Percentiles rank a stretch among this genome's conserved stretches.
phyloP scores from a whole-genome alignment of 2,888 invertebrate genomes.

The Oxytorus armatus region DNA sequence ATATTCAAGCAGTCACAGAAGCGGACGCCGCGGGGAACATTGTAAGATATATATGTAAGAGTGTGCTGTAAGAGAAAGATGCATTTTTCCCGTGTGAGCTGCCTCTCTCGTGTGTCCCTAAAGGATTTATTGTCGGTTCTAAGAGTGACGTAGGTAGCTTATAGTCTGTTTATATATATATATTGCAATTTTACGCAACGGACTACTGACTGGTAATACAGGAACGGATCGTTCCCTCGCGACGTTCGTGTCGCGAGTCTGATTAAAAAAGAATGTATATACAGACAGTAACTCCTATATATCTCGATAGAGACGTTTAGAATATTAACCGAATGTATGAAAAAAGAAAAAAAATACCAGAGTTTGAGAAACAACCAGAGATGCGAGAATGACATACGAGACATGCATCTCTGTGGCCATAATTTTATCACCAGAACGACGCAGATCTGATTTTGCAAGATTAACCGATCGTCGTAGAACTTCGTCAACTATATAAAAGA shows the following conservation, averaged over 20 bases:
- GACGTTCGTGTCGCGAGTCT: conserved; percentile 31
- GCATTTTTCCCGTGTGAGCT: conserved; percentile 50
- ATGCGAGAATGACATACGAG: conserved; percentile 33
- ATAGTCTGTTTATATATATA: conserved; percentile 5
- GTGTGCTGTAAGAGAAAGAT: conserved; percentile 6
- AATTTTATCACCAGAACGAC: conserved; percentile 52
- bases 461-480: conserved; percentile 15
- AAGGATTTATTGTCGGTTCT: conserved; percentile 62
- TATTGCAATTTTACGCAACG: conserved; percentile 58
- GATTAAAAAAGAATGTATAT: not conserved
- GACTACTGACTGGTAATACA: conserved; percentile 22
- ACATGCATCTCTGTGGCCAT: conserved; percentile 17
- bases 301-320: not conserved
- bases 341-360: too few species aligned
- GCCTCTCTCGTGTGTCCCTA: conserved; percentile 45
- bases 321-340: conserved; percentile 47
- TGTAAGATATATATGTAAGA: conserved; percentile 1
- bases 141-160: conserved; percentile 52
- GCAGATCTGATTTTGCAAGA: conserved; percentile 48
- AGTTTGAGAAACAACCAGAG: conserved; percentile 23
- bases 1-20: conserved; percentile 41
- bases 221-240: conserved; percentile 37
- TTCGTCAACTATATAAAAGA: conserved; percentile 21
- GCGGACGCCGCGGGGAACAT: conserved; percentile 51
- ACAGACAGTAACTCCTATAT: conserved; percentile 2